Conservation (phyloP, 2,888 invertebrate genomes). For the Cheilosia urbana region DNA sequence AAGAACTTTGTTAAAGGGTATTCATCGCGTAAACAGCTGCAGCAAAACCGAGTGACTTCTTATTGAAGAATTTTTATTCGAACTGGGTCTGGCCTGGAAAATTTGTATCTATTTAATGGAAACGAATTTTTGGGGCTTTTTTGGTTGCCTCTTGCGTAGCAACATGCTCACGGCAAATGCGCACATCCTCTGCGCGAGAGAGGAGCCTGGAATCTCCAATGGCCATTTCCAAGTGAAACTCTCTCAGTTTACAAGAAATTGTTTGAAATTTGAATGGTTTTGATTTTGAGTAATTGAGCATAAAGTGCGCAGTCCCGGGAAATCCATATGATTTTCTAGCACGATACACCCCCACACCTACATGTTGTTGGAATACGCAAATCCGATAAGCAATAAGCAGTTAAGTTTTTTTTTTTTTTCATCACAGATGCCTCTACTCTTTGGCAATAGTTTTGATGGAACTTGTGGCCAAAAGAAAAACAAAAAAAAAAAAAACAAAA, state of each 20-base stretch:
- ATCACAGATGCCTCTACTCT: background rate
- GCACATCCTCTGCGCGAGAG: conserved; percentile 56
- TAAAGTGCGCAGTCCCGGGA: conserved; percentile 54
- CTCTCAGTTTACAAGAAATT: conserved; percentile 57
- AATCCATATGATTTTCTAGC: conserved; percentile 67
- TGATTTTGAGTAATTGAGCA: conserved; percentile 28
- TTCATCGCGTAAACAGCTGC: conserved; percentile 74
- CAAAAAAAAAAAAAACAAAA: background rate
- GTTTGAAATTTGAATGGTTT: no score
- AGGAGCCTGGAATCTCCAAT: conserved; percentile 45
- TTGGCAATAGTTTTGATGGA: background rate
- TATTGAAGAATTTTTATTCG: conserved; percentile 75
- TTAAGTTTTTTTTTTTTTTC: conserved; percentile 25
- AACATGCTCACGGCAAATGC: conserved; percentile 67
- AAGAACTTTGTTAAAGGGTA: conserved; percentile 58
- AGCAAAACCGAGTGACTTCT: conserved; percentile 71
- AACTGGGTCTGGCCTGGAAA: conserved; percentile 78
- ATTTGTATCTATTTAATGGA: conserved; percentile 76
- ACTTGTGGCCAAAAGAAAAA: conserved; percentile 4
- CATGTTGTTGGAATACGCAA: conserved; percentile 39
- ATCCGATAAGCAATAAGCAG: conserved; percentile 67
- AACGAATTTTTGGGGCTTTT: conserved; percentile 60
- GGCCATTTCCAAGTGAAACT: conserved; percentile 40
- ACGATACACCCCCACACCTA: conserved; percentile 47
- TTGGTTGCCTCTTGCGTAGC: conserved; percentile 65